A percentile compares a stretch with the other conserved stretches of the same genome.
phyloP scores from a whole-genome alignment of 2,888 invertebrate species.

The Nymphalis polychloros region DNA sequence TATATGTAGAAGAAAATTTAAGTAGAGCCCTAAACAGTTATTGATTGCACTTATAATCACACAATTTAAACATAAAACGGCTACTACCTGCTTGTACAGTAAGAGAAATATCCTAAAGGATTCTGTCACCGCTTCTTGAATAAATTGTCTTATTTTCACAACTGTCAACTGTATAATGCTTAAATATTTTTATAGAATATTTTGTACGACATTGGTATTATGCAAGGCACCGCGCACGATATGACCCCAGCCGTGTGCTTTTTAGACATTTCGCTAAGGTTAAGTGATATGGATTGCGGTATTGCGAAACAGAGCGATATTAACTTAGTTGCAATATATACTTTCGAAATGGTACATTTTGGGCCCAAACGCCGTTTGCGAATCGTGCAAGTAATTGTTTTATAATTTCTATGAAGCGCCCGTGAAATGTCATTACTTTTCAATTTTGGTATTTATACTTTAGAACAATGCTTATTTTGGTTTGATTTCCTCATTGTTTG shows the following conservation, averaged over 20 bases:
- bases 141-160: too few species aligned
- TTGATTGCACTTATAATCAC: too few species aligned
- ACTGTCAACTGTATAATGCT: too few species aligned
- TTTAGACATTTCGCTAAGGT: constrained; percentile 17
- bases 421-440: not conserved
- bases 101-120: too few species aligned
- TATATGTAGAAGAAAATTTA: too few species aligned
- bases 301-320: constrained; percentile 4
- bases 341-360: not conserved
- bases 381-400: constrained; percentile 8
- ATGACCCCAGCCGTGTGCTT: constrained; percentile 12
- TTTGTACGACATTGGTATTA: not conserved
- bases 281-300: constrained; percentile 12
- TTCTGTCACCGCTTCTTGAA: too few species aligned
- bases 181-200: too few species aligned
- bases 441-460: not conserved
- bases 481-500: not conserved
- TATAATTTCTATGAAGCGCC: constrained; percentile 1
- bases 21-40: too few species aligned
- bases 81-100: too few species aligned
- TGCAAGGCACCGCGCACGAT: constrained; percentile 29
- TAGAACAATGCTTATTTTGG: not conserved
- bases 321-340: not conserved
- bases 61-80: too few species aligned
- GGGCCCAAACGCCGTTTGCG: not conserved